A percentile compares a stretch with the other conserved stretches of the same genome.
Evolutionary conservation across 2,797 vertebrate genomes (phyloP).

Genomic region (Luscinia megarhynchos): DNA sequence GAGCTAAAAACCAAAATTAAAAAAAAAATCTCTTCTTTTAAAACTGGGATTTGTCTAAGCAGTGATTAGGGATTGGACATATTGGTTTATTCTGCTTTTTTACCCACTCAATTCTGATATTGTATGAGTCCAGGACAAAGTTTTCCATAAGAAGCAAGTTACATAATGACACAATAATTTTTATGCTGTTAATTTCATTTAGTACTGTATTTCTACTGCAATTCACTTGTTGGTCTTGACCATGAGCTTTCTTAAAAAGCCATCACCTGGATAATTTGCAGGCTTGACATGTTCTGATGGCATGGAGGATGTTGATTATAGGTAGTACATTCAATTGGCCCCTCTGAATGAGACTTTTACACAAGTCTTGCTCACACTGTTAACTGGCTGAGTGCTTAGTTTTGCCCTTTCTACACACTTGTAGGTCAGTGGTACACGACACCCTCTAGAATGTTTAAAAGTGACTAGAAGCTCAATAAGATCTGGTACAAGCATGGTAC

Average conservation of each 20-base stretch:
- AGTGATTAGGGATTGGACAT: neutral
- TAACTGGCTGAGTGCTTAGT: neutral
- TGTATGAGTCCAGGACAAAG: neutral
- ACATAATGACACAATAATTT: neutral
- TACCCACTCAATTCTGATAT: neutral
- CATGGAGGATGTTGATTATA: neutral
- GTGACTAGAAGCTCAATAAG: neutral
- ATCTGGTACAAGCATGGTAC: neutral
- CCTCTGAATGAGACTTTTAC: neutral
- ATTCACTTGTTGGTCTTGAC: neutral
- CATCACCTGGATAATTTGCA: neutral
- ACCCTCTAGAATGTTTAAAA: neutral
- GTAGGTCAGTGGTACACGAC: neutral
- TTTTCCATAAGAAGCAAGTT: neutral
- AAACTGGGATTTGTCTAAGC: neutral
- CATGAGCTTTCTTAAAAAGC: neutral
- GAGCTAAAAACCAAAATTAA: neutral
- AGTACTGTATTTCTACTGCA: neutral
- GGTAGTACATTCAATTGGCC: neutral
- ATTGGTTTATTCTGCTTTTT: neutral
- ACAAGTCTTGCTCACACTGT: neutral
- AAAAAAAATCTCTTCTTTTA: neutral
- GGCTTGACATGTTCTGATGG: neutral
- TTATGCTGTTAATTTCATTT: neutral
- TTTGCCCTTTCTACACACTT: neutral